Evolutionary conservation across 1,140 invertebrate genomes (phyloP).

Genomic region (Mesaphorura yosii): DNA sequence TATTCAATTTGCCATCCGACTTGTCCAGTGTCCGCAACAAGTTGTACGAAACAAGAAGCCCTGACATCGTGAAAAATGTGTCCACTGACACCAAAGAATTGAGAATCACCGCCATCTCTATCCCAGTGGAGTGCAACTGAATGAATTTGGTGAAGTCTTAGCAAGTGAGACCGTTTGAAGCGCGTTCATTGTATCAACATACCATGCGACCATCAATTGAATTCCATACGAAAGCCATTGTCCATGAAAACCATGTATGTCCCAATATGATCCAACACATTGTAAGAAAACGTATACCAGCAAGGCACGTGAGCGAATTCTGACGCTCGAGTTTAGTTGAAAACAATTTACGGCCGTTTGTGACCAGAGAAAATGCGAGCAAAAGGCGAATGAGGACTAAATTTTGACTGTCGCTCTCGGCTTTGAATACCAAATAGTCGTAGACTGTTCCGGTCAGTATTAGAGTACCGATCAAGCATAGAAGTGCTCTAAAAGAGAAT

Average conservation of each 20-base stretch:
- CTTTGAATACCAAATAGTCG: neutral
- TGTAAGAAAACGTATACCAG: constrained; percentile 39
- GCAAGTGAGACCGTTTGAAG: constrained; percentile 3
- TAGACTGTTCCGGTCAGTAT: neutral
- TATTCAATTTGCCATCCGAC: constrained; percentile 3
- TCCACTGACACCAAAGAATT: constrained; percentile 40
- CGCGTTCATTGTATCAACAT: neutral
- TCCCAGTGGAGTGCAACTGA: too few relatives aligned
- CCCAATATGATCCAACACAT: constrained; percentile 44
- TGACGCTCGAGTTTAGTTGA: constrained; percentile 29
- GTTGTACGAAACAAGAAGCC: constrained; percentile 33
- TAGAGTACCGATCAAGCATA: neutral
- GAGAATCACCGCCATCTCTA: too few relatives aligned
- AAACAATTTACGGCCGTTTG: constrained; percentile 36
- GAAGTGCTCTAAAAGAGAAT: neutral
- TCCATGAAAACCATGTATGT: constrained; percentile 34
- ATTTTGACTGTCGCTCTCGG: neutral
- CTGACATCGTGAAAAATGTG: constrained; percentile 46
- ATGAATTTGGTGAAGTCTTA: neutral
- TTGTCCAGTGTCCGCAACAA: constrained; percentile 11
- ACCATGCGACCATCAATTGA: neutral
- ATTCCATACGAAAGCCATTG: neutral
- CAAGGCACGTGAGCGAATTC: constrained; percentile 31
- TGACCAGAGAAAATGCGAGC: constrained; percentile 35
- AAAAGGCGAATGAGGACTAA: neutral